A percentile compares a stretch with the other conserved stretches of the same genome.
phyloP scores from a whole-genome alignment of 2,113 vertebrate genomes.

The Arenaria interpres region DNA sequence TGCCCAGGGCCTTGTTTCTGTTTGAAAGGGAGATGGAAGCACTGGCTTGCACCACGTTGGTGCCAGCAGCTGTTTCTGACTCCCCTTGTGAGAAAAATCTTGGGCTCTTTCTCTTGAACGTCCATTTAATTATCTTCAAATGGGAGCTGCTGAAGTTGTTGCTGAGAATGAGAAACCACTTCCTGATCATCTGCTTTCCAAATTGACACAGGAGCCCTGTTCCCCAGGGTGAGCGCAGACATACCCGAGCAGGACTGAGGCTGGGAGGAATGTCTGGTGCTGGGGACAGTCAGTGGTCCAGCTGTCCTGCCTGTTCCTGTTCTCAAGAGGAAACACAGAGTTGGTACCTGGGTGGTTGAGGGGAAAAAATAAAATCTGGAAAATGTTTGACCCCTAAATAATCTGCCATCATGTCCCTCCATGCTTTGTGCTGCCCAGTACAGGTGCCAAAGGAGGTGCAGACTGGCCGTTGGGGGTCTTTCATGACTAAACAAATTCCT shows the following conservation, averaged over 20 bases:
- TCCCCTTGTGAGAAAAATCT: not conserved
- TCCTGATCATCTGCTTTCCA: not conserved
- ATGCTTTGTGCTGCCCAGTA: not conserved
- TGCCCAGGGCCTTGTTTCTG: not conserved
- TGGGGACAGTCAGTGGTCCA: not conserved
- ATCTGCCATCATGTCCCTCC: not conserved
- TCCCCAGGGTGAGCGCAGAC: fast-evolving
- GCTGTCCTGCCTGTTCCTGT: not conserved
- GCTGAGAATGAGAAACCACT: not conserved
- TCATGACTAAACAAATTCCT: not conserved
- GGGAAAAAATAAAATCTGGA: not conserved
- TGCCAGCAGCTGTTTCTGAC: not conserved
- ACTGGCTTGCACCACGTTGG: fast-evolving
- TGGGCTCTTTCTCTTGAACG: not conserved
- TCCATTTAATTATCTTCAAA: not conserved
- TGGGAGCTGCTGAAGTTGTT: not conserved
- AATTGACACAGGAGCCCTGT: not conserved
- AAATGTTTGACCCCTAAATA: not conserved
- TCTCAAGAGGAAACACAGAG: not conserved
- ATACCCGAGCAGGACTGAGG: fast-evolving
- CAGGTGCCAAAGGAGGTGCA: not conserved
- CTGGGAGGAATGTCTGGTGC: not conserved
- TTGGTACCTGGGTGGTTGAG: not conserved
- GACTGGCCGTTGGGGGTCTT: not conserved
- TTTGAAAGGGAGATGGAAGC: not conserved